A percentile compares a stretch with the other conserved stretches of the same genome.
Evolutionary conservation across 2,113 vertebrate genomes (phyloP).

Genomic region (Eulacestoma nigropectus): DNA sequence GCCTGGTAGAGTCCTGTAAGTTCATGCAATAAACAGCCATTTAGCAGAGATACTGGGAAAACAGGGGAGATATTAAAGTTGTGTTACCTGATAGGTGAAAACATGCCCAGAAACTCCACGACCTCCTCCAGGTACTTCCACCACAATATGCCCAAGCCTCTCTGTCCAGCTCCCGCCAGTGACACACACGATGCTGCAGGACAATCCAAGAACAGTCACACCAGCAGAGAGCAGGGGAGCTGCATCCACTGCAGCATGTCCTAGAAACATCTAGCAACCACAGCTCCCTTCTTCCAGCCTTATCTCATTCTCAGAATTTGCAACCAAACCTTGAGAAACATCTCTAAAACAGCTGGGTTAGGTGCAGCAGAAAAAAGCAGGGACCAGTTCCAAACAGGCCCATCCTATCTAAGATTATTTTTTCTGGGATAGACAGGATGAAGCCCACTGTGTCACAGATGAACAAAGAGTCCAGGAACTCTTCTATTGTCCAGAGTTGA

Average conservation of each 20-base stretch:
- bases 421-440: background rate
- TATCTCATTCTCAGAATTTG: background rate
- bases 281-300: background rate
- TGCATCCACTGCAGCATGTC: background rate
- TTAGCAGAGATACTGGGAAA: background rate
- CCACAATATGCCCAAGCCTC: constrained; percentile 75
- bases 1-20: background rate
- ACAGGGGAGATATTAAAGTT: background rate
- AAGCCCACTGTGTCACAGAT: background rate
- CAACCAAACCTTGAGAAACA: background rate
- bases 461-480: background rate
- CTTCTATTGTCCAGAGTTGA: background rate
- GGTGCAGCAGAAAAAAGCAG: background rate
- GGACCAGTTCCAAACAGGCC: background rate
- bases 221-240: background rate
- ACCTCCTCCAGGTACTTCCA: constrained; percentile 85
- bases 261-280: background rate
- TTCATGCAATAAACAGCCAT: background rate
- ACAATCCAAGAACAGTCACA: constrained; percentile 32
- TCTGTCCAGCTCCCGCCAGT: constrained; percentile 78
- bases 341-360: background rate
- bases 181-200: constrained; percentile 86
- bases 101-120: constrained; percentile 78
- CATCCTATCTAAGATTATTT: background rate
- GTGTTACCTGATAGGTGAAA: constrained; percentile 89